Conservation (phyloP, 1,140 invertebrate species). For the Drosophila gunungcola region DNA sequence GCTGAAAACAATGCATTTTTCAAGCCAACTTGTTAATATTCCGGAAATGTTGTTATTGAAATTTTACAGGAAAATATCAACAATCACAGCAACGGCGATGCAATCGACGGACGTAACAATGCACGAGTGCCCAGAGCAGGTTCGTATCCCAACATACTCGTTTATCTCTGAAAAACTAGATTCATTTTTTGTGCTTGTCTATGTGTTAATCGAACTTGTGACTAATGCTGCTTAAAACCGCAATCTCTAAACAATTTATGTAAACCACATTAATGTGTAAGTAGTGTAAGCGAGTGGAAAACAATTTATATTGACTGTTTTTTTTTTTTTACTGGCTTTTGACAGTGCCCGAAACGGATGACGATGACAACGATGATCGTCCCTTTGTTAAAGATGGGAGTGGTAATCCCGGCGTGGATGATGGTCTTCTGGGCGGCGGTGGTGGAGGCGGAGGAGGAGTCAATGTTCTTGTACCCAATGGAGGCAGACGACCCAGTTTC, state of each 20-base stretch:
- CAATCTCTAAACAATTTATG: slow-evolving; percentile 19
- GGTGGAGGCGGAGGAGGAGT: slow-evolving; percentile 14
- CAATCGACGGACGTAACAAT: slow-evolving; percentile 30
- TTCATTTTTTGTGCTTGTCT: slow-evolving; percentile 17
- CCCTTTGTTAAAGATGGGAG: slow-evolving; percentile 71
- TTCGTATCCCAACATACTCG: slow-evolving; percentile 42
- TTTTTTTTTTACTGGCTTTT: not conserved
- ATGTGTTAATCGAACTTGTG: slow-evolving; percentile 32
- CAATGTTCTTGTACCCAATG: slow-evolving; percentile 34
- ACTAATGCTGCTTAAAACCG: slow-evolving; percentile 39
- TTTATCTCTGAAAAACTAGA: slow-evolving; percentile 17
- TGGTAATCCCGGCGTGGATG: slow-evolving; percentile 85
- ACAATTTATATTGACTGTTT: slow-evolving; percentile 12
- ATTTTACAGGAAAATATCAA: slow-evolving; percentile 40
- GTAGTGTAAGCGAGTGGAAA: slow-evolving; percentile 14
- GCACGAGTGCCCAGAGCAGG: slow-evolving; percentile 53
- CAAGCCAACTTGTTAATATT: slow-evolving; percentile 12
- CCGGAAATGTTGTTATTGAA: slow-evolving; percentile 11
- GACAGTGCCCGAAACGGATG: slow-evolving; percentile 84
- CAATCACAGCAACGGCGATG: slow-evolving; percentile 45
- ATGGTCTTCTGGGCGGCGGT: slow-evolving; percentile 84
- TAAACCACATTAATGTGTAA: slow-evolving; percentile 39
- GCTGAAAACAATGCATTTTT: slow-evolving; percentile 10
- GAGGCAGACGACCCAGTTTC: slow-evolving; percentile 53
- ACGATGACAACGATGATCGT: slow-evolving; percentile 83